Evolutionary conservation across 2,113 vertebrate genomes (phyloP), one percentile per base, ranked within the genome.

Genomic region (Oncorhynchus masou): DNA sequence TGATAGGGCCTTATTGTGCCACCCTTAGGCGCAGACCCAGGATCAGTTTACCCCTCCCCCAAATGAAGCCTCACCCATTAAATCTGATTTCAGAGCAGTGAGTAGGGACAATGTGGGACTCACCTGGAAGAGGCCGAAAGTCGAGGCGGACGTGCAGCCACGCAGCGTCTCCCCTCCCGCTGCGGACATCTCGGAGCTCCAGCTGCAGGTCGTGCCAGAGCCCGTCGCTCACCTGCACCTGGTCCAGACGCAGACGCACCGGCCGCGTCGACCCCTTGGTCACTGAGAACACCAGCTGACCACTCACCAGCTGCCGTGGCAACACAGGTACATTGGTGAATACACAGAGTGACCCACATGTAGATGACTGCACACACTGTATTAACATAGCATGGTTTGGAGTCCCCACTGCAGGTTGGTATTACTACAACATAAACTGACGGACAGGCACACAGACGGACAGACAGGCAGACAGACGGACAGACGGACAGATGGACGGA

Each of bases 61-160:
- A 54, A 19, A 4, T 15, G 19, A 45, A 39, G 7, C 34, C 8
- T 16, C 16, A 54, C 51, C 51, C 51, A 54, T 13, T 54, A 54
- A 19, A 19, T 13, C 16, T 19, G 51, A 54, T 15, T 9, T 45
- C 8, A 45, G 39, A 11, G 8, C 39, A 11, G 8, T 45, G 39
- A 45, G 39, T 45, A 19, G 3, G 51, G 13, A 16, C 12, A 54
- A 16, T 5, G 51, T 54, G 51, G 13, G 12, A 54, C 51, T 19
- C 82, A 99, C 98, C 95, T 98, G 97, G 86, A 96, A 98, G 31
- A 97, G 92, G 71, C 95, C 97, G 1, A n/a, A 97, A 98, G 91
- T 99, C 98, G 62, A 99, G 86, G 39, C 94, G 94, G 73, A 99
- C 90, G 12, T n/a, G 95, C 97, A 76, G 98, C 95, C 5, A 99